Evolutionary conservation across 2,113 vertebrate genomes (phyloP).

Genomic region (Equus quagga): DNA sequence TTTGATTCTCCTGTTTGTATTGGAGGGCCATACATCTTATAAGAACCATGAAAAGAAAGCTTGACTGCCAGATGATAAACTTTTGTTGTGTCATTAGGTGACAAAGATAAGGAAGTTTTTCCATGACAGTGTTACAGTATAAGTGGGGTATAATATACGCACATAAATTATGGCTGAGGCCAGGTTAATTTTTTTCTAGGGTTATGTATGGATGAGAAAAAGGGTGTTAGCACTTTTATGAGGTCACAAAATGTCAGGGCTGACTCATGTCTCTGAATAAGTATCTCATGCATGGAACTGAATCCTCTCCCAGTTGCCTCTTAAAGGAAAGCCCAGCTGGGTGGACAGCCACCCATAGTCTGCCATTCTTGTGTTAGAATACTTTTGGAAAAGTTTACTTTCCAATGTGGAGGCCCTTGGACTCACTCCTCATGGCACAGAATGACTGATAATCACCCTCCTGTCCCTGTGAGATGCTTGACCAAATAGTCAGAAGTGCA

Average conservation of each 20-base stretch:
- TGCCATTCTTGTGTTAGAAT: neutral
- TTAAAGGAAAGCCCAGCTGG: neutral
- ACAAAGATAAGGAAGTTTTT: neutral
- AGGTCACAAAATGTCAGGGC: conserved; percentile 36
- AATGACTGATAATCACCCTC: conserved; percentile 54
- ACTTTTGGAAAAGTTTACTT: neutral
- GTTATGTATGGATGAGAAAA: conserved; percentile 54
- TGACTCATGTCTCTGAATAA: conserved; percentile 76
- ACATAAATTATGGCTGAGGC: conserved; percentile 22
- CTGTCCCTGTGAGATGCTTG: neutral
- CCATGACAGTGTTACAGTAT: neutral
- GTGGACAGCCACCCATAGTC: conserved; percentile 54
- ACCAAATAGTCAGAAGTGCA: neutral
- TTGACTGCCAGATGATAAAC: neutral
- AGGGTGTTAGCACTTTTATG: conserved; percentile 72
- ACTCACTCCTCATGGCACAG: conserved; percentile 40
- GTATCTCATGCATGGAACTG: conserved; percentile 59
- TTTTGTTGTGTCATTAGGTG: conserved; percentile 8
- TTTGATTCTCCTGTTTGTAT: neutral
- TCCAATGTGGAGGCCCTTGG: conserved; percentile 12
- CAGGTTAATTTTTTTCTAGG: conserved; percentile 61
- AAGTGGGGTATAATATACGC: neutral
- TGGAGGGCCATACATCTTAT: neutral
- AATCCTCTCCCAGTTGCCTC: conserved; percentile 74
- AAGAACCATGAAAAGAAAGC: neutral